Conservation (phyloP, 2,888 invertebrate genomes). For the Athetis lepigone region DNA sequence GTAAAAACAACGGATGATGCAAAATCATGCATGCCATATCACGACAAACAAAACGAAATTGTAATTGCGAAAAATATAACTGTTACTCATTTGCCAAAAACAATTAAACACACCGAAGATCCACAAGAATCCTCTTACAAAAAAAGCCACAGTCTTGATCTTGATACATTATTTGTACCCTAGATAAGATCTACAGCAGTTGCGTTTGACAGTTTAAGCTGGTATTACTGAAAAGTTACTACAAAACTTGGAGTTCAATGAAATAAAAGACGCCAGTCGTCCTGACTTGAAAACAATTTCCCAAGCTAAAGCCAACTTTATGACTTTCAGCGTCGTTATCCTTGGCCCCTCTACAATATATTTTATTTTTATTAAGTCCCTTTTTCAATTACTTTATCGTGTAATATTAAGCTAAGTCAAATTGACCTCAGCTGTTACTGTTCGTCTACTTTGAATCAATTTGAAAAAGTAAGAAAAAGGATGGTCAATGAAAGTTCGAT, state of each 20-base stretch:
- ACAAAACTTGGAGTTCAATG: slow-evolving; percentile 17
- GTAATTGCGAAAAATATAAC: neutral
- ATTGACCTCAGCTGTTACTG: slow-evolving; percentile 21
- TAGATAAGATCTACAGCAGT: slow-evolving; percentile 8
- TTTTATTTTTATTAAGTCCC: slow-evolving; percentile 40
- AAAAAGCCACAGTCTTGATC: neutral
- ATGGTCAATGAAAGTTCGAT: neutral
- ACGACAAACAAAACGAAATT: neutral
- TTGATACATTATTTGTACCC: slow-evolving; percentile 3
- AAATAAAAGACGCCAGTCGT: slow-evolving; percentile 19
- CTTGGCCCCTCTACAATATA: slow-evolving; percentile 7
- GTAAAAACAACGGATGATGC: neutral
- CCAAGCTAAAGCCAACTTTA: slow-evolving; percentile 20
- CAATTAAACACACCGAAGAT: neutral
- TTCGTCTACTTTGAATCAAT: slow-evolving; percentile 6
- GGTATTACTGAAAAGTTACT: slow-evolving; percentile 21
- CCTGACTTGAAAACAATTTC: slow-evolving; percentile 36
- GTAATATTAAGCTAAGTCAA: slow-evolving; percentile 13
- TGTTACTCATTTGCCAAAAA: neutral
- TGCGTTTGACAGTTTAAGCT: slow-evolving; percentile 10
- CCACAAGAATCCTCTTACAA: neutral
- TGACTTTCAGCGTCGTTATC: slow-evolving; percentile 26
- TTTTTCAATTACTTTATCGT: slow-evolving; percentile 48
- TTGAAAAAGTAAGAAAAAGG: neutral
- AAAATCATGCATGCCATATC: neutral